Percentiles rank a stretch among this genome's conserved stretches.
These are phyloP conservation scores for Oryctolagus cuniculus DNA, from an alignment of 2,113 vertebrate species.

Conservation along the genomic window mOryCun1.1 NC_091447.1:55647501-55648000, in stretches of 20 bases:
- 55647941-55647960: neutral
- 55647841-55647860: rapidly evolving
- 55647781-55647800: neutral
- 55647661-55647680: constrained; percentile 96
- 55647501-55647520: constrained; percentile 94
- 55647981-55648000: neutral
- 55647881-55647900: neutral
- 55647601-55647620: constrained; percentile 89
- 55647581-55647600: constrained; percentile 95
- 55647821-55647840: neutral
- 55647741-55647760: too few species aligned
- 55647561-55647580: constrained; percentile 96
- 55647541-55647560: constrained; percentile 92
- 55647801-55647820: neutral
- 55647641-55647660: constrained; percentile 96
- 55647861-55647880: neutral
- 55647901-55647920: rapidly evolving
- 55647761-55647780: neutral
- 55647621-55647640: constrained; percentile 96
- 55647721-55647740: rapidly evolving
- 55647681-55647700: constrained; percentile 88
- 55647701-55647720: neutral
- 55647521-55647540: constrained; percentile 91
- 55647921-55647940: neutral
- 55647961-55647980: neutral